phyloP scores from a whole-genome alignment of 1,140 invertebrate genomes.

The Anoplolepis gracilipes region DNA sequence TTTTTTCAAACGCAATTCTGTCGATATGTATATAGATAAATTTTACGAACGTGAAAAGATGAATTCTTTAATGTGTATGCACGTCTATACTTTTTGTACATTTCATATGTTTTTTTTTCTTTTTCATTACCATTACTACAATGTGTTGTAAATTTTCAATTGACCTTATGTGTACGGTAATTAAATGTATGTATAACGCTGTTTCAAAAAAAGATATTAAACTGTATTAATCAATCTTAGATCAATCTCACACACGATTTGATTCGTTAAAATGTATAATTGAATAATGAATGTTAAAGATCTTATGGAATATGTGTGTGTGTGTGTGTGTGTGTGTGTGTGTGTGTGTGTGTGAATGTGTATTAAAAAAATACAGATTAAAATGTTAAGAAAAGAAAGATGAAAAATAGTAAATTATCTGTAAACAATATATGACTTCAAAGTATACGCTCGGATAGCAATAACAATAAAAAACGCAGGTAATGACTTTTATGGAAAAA shows the following conservation, averaged over 20 bases:
- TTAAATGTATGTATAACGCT: background rate
- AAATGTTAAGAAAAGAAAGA: background rate
- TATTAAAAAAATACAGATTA: background rate
- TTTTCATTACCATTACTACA: conserved; percentile 3
- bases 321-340: background rate
- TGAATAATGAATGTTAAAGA: background rate
- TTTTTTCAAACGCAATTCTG: conserved; percentile 4
- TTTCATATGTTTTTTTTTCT: background rate
- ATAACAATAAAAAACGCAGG: conserved; percentile 56
- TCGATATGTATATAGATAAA: background rate
- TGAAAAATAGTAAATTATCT: background rate
- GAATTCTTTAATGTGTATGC: background rate
- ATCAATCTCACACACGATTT: conserved; percentile 1
- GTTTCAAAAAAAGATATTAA: background rate
- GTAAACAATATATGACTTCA: background rate
- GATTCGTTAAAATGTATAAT: background rate
- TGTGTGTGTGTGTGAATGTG: background rate
- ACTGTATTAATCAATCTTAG: background rate
- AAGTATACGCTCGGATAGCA: conserved; percentile 1
- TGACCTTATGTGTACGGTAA: background rate
- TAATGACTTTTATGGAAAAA: conserved; percentile 78
- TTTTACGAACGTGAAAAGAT: conserved; percentile 1
- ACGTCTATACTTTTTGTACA: conserved; percentile 26
- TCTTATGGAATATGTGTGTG: background rate
- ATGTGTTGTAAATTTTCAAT: background rate